Evolutionary conservation across 2,113 vertebrate genomes (phyloP).

Genomic region (Saccopteryx leptura): DNA sequence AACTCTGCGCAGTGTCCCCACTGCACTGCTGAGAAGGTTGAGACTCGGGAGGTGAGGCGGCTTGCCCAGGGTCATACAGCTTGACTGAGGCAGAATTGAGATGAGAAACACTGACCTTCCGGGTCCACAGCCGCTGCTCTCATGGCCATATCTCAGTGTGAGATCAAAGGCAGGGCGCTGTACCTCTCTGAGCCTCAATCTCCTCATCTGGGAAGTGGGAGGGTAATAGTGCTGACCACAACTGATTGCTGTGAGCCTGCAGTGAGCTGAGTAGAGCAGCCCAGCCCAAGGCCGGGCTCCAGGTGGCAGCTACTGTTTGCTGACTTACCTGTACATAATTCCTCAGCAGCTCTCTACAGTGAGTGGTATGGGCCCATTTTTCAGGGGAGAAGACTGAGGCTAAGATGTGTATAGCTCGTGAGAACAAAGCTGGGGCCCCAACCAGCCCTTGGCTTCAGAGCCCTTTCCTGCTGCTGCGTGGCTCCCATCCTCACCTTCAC

Average conservation of each 20-base stretch:
- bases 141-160: background rate
- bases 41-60: background rate
- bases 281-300: background rate
- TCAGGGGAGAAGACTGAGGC: background rate
- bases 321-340: fast-evolving
- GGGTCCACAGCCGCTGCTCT: background rate
- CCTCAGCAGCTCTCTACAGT: background rate
- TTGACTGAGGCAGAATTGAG: background rate
- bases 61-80: background rate
- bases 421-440: background rate
- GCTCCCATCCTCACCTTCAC: background rate
- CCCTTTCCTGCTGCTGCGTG: fast-evolving
- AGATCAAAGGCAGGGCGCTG: too few relatives aligned
- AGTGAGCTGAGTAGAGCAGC: too few relatives aligned
- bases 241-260: fast-evolving
- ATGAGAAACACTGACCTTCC: background rate
- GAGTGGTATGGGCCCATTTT: background rate
- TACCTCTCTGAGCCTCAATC: background rate
- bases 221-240: background rate
- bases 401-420: background rate
- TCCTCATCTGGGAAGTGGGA: background rate
- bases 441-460: background rate
- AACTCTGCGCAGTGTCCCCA: background rate
- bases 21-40: background rate
- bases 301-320: fast-evolving